Percentiles rank a stretch among this genome's conserved stretches.
Evolutionary conservation across 2,797 vertebrate genomes (phyloP).

Genomic region (Alosa sapidissima): DNA sequence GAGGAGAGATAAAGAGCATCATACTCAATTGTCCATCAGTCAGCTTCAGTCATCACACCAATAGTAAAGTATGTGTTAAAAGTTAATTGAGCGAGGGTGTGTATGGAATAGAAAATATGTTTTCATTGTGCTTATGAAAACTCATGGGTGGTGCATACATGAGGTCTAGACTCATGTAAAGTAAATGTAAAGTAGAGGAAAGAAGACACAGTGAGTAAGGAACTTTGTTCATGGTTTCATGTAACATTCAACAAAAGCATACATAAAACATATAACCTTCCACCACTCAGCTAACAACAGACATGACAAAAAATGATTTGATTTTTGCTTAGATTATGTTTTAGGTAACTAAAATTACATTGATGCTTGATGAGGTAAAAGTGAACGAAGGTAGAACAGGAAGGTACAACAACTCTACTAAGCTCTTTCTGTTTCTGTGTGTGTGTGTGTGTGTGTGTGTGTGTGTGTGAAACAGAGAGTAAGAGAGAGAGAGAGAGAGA

Average conservation of each 20-base stretch:
- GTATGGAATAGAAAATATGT: background rate
- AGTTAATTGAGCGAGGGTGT: background rate
- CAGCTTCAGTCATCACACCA: background rate
- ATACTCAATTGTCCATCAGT: background rate
- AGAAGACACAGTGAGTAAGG: background rate
- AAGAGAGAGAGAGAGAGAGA: background rate
- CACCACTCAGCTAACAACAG: background rate
- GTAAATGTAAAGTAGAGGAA: too few relatives aligned
- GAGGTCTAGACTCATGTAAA: background rate
- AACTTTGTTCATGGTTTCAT: background rate
- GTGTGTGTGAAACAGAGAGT: background rate
- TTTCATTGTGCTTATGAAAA: background rate
- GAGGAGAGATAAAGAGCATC: constrained; percentile 44
- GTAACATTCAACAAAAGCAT: background rate
- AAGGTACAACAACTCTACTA: too few relatives aligned
- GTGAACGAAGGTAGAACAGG: background rate
- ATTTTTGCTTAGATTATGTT: background rate
- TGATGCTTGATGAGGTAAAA: background rate
- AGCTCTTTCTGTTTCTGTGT: too few relatives aligned
- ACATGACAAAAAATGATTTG: too few relatives aligned
- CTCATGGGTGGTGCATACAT: background rate
- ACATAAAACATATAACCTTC: background rate
- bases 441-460: background rate
- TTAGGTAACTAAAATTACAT: background rate
- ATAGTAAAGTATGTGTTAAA: background rate